A percentile compares a stretch with the other conserved stretches of the same genome.
phyloP scores from a whole-genome alignment of 53 echinoderm and acorn worm genomes.

The Paracentrotus lividus region DNA sequence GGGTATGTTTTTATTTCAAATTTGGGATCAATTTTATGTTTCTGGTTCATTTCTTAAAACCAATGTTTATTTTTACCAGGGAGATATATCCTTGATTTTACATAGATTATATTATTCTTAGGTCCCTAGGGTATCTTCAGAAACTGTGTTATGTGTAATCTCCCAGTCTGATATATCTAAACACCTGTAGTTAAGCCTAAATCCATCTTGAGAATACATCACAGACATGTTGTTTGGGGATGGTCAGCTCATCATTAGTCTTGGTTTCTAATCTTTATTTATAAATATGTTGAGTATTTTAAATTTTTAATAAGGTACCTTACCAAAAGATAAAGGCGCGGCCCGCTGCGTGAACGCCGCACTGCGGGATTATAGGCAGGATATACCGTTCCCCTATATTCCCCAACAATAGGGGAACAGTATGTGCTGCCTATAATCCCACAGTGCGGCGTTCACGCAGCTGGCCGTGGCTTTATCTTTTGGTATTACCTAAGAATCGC shows the following conservation, averaged over 20 bases:
- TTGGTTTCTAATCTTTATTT: background rate
- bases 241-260: slow-evolving; percentile 6
- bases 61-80: no score
- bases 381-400: no score
- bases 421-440: no score
- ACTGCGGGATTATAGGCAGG: no score
- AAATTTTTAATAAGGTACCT: background rate
- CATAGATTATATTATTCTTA: background rate
- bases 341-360: no score
- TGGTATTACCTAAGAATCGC: no score
- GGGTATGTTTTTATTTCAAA: slow-evolving; percentile 12
- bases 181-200: slow-evolving; percentile 33
- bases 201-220: background rate
- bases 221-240: background rate
- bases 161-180: background rate
- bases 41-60: background rate
- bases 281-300: background rate
- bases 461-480: no score
- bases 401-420: no score
- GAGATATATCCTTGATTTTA: no score
- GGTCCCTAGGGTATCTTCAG: background rate
- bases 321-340: no score
- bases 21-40: background rate
- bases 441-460: no score
- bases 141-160: background rate